Base-by-base conservation (phyloP, 2,113 vertebrate genomes). In the Hystrix cristata region DNA sequence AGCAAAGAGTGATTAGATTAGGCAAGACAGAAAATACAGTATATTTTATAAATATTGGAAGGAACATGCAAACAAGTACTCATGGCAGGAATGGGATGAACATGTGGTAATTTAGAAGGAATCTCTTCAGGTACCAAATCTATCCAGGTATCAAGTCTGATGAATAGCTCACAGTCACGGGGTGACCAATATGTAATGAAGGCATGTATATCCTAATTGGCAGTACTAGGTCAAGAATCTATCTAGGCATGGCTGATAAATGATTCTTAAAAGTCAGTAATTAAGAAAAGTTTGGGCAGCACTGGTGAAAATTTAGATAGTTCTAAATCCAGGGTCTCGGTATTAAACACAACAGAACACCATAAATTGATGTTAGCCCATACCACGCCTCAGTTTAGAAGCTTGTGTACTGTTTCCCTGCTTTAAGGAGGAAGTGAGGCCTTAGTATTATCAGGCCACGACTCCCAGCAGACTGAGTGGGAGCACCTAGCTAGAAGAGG, bases 401-500 rank as follows among this genome's bases (percentile, higher is more conserved):
- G 1, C 7, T 71, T 87, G 43, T 53, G 3, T 76, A 16, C 15
- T n/a, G 9, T 87, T 79, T 62, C 18, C 29, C 16, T 82, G 43
- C 19, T 86, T 94, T n/a, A 46, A 38, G 23, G 43, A 59, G 31
- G 21, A 86, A 83, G 4, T 0, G 2, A 4, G 60, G 31, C 4
- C 5, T 65, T 16, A 18, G 2, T 12, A 3, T 59, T 43, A 55
- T 0, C 1, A 65, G 51, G 2, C 12, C 76, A 38, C 31, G 8
- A 1, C 9, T 88, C 46, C 19, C 23, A 31, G 65, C 3, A 14
- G 9, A n/a, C 19, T 5, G 0, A n/a, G 7, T 51, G 0, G 2
- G 19, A 92, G 11, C 3, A 69, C 0, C 5, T 21, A 2, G 1
- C 13, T 34, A 74, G 43, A 65, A 79, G 29, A 74, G 6, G 10